Percentiles rank a stretch among this genome's conserved stretches.
phyloP scores from a whole-genome alignment of 2,888 invertebrate genomes.

The Ariolimax columbianus region DNA sequence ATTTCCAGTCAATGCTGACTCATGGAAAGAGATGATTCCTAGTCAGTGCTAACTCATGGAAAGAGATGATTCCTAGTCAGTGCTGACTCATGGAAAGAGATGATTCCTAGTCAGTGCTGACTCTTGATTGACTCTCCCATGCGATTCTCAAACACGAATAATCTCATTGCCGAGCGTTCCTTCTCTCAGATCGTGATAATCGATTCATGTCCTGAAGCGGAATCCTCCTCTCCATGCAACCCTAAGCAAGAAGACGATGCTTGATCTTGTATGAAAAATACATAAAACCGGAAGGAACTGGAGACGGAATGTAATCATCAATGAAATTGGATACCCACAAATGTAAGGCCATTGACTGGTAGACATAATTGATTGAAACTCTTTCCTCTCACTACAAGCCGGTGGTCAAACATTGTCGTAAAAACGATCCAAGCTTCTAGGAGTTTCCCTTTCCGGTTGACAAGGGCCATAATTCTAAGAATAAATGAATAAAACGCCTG shows the following conservation, averaged over 20 bases:
- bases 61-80: no score
- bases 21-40: no score
- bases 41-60: no score
- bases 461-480: constrained; percentile 35
- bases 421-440: constrained; percentile 23
- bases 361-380: constrained; percentile 37
- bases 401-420: constrained; percentile 28
- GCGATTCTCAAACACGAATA: background rate
- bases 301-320: constrained; percentile 20
- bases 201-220: background rate
- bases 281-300: background rate
- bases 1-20: no score
- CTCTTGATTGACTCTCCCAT: background rate
- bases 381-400: background rate
- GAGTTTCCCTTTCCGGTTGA: constrained; percentile 34
- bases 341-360: constrained; percentile 28
- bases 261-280: background rate
- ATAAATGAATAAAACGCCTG: constrained; percentile 34
- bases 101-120: no score
- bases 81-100: no score
- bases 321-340: constrained; percentile 18
- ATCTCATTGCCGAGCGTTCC: background rate
- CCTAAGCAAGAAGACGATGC: background rate
- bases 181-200: background rate
- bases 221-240: background rate